Percentiles rank a stretch among this genome's conserved stretches.
Evolutionary conservation across 2,113 vertebrate species (phyloP).

Genomic region (Chitala chitala): DNA sequence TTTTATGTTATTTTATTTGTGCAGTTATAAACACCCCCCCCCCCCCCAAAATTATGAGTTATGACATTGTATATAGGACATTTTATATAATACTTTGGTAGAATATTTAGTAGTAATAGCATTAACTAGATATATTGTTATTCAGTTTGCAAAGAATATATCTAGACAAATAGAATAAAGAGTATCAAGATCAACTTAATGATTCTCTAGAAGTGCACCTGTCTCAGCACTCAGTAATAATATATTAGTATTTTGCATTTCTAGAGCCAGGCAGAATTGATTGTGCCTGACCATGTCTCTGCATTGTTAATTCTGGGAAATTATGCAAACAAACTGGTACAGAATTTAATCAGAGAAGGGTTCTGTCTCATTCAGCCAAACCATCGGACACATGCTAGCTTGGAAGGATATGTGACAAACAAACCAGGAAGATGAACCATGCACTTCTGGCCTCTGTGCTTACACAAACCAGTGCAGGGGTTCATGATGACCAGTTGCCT

Average conservation of each 20-base stretch:
- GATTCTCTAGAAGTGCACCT: neutral
- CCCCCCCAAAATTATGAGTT: neutral
- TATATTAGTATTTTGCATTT: neutral
- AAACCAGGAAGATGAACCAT: too few species aligned
- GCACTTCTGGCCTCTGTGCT: conserved; percentile 49
- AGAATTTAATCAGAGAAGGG: neutral
- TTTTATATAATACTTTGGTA: neutral
- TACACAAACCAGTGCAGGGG: conserved; percentile 43
- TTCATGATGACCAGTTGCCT: conserved; percentile 41
- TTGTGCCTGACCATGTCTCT: neutral
- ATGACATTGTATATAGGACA: neutral
- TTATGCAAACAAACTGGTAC: neutral
- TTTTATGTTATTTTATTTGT: neutral
- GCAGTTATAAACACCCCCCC: too few species aligned
- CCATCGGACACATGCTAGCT: too few species aligned
- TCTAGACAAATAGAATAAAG: neutral
- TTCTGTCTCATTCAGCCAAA: neutral
- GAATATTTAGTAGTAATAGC: neutral
- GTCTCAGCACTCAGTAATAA: too few species aligned
- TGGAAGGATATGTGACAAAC: too few species aligned
- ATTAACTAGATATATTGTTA: neutral
- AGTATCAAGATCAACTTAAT: neutral
- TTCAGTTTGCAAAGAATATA: neutral
- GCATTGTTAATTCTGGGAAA: neutral
- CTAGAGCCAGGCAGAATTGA: neutral